Percentiles rank a stretch among this genome's conserved stretches.
phyloP scores from a whole-genome alignment of 1,140 invertebrate genomes.

The Cherax quadricarinatus region DNA sequence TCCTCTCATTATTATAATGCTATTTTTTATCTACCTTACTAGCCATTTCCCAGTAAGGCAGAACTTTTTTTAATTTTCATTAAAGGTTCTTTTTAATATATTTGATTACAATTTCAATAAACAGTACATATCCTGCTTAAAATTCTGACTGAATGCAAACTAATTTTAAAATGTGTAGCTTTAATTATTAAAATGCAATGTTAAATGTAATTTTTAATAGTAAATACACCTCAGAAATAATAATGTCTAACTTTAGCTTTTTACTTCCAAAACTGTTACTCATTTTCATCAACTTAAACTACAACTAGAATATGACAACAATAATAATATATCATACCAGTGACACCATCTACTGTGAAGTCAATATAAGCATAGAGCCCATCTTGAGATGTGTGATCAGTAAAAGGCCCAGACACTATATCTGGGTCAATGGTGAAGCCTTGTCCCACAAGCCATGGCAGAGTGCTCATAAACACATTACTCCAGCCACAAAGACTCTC shows the following conservation, averaged over 20 bases:
- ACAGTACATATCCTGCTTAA: not conserved
- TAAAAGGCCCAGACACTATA: slow-evolving; percentile 52
- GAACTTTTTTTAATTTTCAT: no score
- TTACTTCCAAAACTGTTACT: not conserved
- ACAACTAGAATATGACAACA: not conserved
- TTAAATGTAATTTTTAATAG: no score
- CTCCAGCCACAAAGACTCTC: slow-evolving; percentile 49
- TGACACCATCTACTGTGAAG: slow-evolving; percentile 46
- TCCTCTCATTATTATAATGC: not conserved
- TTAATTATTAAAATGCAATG: no score
- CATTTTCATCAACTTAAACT: not conserved
- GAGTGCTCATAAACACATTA: not conserved
- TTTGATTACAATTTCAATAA: not conserved
- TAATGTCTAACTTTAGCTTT: not conserved
- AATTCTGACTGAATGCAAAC: no score
- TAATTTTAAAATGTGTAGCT: no score
- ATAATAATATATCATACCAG: not conserved
- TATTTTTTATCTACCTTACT: not conserved
- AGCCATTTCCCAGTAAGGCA: no score
- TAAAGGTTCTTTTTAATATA: not conserved
- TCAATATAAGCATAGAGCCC: slow-evolving; percentile 69
- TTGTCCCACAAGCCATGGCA: slow-evolving; percentile 56
- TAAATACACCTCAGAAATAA: no score
- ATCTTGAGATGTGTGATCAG: slow-evolving; percentile 60
- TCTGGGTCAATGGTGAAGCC: slow-evolving; percentile 43